Evolutionary conservation across 2,113 vertebrate species (phyloP).

Genomic region (Ovibos moschatus): DNA sequence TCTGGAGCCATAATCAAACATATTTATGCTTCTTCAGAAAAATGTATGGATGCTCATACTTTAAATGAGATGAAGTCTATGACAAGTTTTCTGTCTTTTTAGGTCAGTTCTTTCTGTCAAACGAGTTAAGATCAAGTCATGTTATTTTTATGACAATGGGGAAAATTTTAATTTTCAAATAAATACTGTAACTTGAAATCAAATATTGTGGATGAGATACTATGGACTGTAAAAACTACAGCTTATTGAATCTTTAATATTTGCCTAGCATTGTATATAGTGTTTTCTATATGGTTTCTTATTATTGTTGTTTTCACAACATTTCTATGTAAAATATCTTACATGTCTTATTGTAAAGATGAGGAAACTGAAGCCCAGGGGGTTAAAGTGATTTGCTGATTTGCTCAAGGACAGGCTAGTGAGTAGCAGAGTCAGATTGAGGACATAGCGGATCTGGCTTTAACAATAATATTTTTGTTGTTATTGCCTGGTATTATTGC

Average conservation of each 20-base stretch:
- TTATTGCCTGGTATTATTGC: rapidly evolving
- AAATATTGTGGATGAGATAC: not conserved
- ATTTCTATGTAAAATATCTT: not conserved
- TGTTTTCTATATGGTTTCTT: not conserved
- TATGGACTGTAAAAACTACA: not conserved
- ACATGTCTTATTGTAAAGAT: not conserved
- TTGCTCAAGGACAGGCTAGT: not conserved
- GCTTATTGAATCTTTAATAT: not conserved
- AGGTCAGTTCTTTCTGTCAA: not conserved
- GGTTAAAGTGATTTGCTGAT: not conserved
- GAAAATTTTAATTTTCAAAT: not conserved
- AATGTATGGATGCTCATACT: not conserved
- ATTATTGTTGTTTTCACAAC: not conserved
- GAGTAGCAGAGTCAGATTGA: not conserved
- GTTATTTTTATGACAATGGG: not conserved
- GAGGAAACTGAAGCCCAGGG: not conserved
- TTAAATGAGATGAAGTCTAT: not conserved
- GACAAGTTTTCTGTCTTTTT: not conserved
- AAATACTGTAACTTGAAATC: not conserved
- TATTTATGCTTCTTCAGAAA: not conserved
- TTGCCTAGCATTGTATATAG: not conserved
- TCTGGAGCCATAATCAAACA: not conserved
- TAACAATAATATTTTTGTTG: not conserved
- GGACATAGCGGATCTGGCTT: not conserved
- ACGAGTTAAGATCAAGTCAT: not conserved